Evolutionary conservation across 2,888 invertebrate species (phyloP), one percentile per base, ranked within the genome.

Genomic region (Rhagium mordax): DNA sequence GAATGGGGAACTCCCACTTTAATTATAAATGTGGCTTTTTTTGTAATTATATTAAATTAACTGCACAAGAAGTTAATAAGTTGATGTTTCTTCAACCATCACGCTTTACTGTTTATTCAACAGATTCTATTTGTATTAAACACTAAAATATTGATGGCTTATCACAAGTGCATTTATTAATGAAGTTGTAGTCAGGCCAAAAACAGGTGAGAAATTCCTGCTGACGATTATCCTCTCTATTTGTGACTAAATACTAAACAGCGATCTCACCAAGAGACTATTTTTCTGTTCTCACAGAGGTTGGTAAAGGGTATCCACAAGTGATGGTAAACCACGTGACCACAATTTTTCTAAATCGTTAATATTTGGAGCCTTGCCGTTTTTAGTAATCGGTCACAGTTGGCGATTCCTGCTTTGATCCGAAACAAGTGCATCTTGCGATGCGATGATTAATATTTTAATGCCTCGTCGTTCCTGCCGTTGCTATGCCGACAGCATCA

Each of bases 401-500:
- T 33, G 13, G 33, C 33, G 33, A 33, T 6, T 33, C 33, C 33
- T 33, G 33, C 33, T 13, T 33, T 33, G 33, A 41, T 41, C 41
- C 41, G n/a, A n/a, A 41, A 41, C n/a, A 41, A 10, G n/a, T 41
- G 41, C 41, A 41, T 13, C 41, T 41, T 41, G 41, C n/a, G 41
- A 41, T 13, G 13, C 10, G 41, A 41, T 41, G 41, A 41, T 41
- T 41, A 41, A 41, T 41, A n/a, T 41, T 41, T 13, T 41, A n/a
- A 41, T 13, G 41, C 41, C 41, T 41, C 41, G 41, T 13, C 41
- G 41, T n/a, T 41, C n/a, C 41, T 29, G 29, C 49, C 51, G 64
- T 51, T 51, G 29, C 29, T 29, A 24, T 51, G 51, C 64, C 51
- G 64, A 65, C 64, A 51, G 27, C 18, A 24, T 65, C 64, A 65